Percentiles rank a stretch among this genome's conserved stretches.
phyloP scores from a whole-genome alignment of 1,140 invertebrate genomes.

The Lepidostoma basale region DNA sequence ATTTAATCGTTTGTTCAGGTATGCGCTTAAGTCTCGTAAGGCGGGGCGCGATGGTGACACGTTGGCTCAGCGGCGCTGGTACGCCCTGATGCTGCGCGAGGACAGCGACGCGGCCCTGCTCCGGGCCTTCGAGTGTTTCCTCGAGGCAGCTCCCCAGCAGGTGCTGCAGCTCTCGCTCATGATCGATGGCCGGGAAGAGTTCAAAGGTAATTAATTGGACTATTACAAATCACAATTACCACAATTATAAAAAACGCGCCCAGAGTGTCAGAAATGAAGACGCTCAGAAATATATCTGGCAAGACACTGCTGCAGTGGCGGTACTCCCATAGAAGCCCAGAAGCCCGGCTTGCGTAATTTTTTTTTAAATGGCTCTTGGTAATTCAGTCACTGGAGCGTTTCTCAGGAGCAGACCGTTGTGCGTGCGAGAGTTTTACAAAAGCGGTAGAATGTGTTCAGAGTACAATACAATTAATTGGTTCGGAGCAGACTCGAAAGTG shows the following conservation, averaged over 20 bases:
- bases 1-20: conserved; percentile 49
- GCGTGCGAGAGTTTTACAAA: too few species aligned
- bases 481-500: too few species aligned
- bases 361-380: too few species aligned
- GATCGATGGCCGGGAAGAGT: conserved; percentile 57
- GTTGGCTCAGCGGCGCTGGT: conserved; percentile 66
- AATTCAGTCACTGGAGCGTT: too few species aligned
- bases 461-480: too few species aligned
- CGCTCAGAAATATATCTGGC: too few species aligned
- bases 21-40: conserved; percentile 65
- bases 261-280: neutral
- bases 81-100: conserved; percentile 79
- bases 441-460: too few species aligned
- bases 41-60: conserved; percentile 54
- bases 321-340: too few species aligned
- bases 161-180: conserved; percentile 80
- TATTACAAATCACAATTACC: neutral
- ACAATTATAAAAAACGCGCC: neutral
- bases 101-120: conserved; percentile 85
- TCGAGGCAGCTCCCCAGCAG: conserved; percentile 88
- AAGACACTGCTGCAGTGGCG: too few species aligned
- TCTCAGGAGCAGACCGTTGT: too few species aligned
- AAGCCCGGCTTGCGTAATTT: too few species aligned
- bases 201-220: conserved; percentile 49
- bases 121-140: conserved; percentile 86